Percentiles rank a stretch among this genome's conserved stretches.
These are phyloP conservation scores for Aleiodes sp. DNA, from an alignment of 1,140 invertebrate genomes.

Conservation along the genomic window DNA sequence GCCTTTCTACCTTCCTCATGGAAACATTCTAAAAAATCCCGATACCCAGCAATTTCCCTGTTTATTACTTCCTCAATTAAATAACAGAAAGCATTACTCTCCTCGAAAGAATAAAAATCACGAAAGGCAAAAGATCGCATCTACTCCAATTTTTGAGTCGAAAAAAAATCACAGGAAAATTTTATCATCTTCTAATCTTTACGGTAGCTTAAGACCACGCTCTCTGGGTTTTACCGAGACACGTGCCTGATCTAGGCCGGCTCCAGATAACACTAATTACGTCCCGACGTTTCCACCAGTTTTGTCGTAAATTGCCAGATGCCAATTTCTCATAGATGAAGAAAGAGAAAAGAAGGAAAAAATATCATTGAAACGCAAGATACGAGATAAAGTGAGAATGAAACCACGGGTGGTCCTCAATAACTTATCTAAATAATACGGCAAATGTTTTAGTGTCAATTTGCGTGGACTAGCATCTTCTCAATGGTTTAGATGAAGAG, in stretches of 20 bases:
- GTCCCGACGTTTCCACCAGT: neutral
- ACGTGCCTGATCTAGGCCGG: slow-evolving; percentile 34
- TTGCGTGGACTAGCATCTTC: too few relatives aligned
- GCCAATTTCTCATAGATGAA: neutral
- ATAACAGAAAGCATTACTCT: too few relatives aligned
- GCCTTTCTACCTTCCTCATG: too few relatives aligned
- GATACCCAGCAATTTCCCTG: too few relatives aligned
- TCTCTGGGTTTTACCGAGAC: neutral
- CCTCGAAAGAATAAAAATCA: too few relatives aligned
- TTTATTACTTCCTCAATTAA: too few relatives aligned
- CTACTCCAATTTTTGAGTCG: neutral
- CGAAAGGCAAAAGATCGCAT: neutral
- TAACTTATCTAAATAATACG: neutral
- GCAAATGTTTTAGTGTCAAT: too few relatives aligned
- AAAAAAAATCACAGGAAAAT: slow-evolving; percentile 1
- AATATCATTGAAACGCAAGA: neutral
- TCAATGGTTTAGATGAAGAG: too few relatives aligned
- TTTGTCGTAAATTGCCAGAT: slow-evolving; percentile 27
- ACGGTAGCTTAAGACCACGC: slow-evolving; percentile 26
- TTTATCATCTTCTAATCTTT: slow-evolving; percentile 28
- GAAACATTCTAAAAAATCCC: too few relatives aligned
- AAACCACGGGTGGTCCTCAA: neutral
- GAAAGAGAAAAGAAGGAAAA: neutral
- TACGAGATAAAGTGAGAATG: neutral
- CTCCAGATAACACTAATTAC: slow-evolving; percentile 35